Evolutionary conservation across 2,113 vertebrate species (phyloP), one percentile per base, ranked within the genome.

Genomic region (Hippocampus barbouri): DNA sequence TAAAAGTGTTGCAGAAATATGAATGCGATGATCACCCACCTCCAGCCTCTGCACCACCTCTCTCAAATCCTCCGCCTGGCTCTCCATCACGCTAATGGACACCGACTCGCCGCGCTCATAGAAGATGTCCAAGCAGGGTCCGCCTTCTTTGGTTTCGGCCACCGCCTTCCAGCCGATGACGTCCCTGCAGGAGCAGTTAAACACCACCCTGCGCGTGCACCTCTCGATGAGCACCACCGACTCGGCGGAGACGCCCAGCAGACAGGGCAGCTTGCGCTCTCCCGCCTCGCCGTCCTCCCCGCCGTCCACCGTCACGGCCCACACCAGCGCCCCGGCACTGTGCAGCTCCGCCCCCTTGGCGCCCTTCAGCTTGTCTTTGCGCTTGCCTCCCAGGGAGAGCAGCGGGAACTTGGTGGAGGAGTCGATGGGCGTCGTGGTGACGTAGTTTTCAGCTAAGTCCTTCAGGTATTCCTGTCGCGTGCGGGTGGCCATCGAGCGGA

Each of bases 401-500:
- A 96, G 85, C 0, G 93, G 93, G 72, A 96, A 94, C 85, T 95
- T 96, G 43, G 92, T 95, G 18, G 94, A 95, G 71, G 94, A 94
- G 82, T 96, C 95, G 53, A 97, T 91, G 41, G 95, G 93, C 0
- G 95, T 94, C 12, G 95, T 96, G 84, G 95, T 96, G 72, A 94
- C 94, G 1, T 95, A 94, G 74, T 95, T 95, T 71, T 94, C 92
- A 0, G 95, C 95, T 83, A 97, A 88, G 79, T 97, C 95, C 78
- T 93, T 95, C 77, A 97, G 83, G 85, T 97, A 97, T 78, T 96
- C 94, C 85, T 96, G 94, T 23, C 95, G 90, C 0, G 95, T 97
- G 56, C 95, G 93, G 0, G 94, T 95, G 61, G 95, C 95, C 95
- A 97, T 97, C 60, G 95, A 94, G 40, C 93, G 93, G 85, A 97